These are phyloP conservation scores for Listronotus oregonensis DNA, from an alignment of 1,140 invertebrate genomes.

Conservation along the genomic window DNA sequence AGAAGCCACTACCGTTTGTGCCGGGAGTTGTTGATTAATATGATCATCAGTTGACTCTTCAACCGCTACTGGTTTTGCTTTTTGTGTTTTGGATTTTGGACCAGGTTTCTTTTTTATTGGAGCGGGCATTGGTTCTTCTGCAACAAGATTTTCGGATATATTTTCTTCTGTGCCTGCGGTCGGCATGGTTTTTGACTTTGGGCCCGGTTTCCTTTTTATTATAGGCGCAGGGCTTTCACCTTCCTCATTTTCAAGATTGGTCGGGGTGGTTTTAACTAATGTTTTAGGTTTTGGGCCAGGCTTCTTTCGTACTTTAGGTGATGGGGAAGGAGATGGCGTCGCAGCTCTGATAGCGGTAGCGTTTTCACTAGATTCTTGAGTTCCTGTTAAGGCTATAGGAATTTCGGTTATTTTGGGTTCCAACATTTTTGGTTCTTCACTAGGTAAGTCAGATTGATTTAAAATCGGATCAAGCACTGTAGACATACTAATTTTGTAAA, in stretches of 20 bases:
- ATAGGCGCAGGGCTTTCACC: neutral
- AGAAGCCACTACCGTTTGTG: neutral
- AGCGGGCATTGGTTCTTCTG: neutral
- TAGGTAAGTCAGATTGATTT: neutral
- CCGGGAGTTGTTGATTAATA: neutral
- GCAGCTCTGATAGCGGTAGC: neutral
- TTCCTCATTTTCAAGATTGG: neutral
- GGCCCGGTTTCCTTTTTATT: constrained; percentile 22
- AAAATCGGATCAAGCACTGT: constrained; percentile 23
- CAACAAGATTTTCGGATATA: neutral
- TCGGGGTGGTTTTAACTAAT: neutral
- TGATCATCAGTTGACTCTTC: neutral
- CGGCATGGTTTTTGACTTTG: constrained; percentile 24
- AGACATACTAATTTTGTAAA: constrained; percentile 41
- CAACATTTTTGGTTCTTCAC: neutral
- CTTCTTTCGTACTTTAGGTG: constrained; percentile 1
- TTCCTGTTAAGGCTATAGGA: neutral
- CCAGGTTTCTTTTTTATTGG: constrained; percentile 5
- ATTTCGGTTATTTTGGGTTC: neutral
- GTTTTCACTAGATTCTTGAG: neutral
- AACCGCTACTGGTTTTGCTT: neutral
- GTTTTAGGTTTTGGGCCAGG: constrained; percentile 32
- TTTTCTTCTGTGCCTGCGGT: neutral
- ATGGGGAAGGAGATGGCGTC: neutral
- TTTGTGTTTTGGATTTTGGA: constrained; percentile 24